A percentile compares a stretch with the other conserved stretches of the same genome.
Conservation (phyloP, 23 tunicate genomes). For the Oikopleura dioica region DNA sequence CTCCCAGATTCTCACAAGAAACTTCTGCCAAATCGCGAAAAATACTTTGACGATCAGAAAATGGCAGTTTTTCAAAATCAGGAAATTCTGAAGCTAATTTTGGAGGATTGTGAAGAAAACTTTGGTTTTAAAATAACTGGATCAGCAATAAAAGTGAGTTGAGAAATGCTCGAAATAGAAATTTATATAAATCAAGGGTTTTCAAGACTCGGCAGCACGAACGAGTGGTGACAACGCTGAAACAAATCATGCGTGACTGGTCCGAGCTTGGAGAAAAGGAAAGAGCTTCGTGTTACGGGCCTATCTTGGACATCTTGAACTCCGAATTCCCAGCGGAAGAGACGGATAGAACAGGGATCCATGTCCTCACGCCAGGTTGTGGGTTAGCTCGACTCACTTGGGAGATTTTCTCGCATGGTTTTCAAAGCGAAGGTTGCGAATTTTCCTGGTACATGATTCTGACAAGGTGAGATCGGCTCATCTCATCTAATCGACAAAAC, state of each 20-base stretch:
- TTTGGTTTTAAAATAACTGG: slow-evolving; percentile 48
- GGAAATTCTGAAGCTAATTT: slow-evolving; percentile 30
- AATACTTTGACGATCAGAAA: slow-evolving; percentile 16
- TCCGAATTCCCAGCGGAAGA: neutral
- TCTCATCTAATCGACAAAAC: neutral
- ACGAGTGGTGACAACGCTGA: slow-evolving; percentile 61
- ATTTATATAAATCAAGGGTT: no score
- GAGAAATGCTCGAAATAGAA: no score
- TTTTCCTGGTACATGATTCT: slow-evolving; percentile 86
- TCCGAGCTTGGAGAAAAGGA: slow-evolving; percentile 46
- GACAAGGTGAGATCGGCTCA: slow-evolving; percentile 23
- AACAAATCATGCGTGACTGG: slow-evolving; percentile 96
- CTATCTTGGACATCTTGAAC: slow-evolving; percentile 14
- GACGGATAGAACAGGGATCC: neutral
- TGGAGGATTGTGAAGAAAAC: slow-evolving; percentile 27
- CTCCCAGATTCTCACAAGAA: slow-evolving; percentile 21
- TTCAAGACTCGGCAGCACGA: no score
- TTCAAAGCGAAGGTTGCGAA: slow-evolving; percentile 55
- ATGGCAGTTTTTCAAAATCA: slow-evolving; percentile 30
- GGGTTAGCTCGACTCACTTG: slow-evolving; percentile 78
- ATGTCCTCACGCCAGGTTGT: slow-evolving; percentile 74
- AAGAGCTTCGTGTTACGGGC: slow-evolving; percentile 30
- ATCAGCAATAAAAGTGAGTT: no score
- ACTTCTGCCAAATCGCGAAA: slow-evolving; percentile 27
- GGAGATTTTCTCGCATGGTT: slow-evolving; percentile 78